Percentiles rank a stretch among this genome's conserved stretches.
Evolutionary conservation across 2,113 vertebrate species (phyloP).

Genomic region (Zootoca vivipara): DNA sequence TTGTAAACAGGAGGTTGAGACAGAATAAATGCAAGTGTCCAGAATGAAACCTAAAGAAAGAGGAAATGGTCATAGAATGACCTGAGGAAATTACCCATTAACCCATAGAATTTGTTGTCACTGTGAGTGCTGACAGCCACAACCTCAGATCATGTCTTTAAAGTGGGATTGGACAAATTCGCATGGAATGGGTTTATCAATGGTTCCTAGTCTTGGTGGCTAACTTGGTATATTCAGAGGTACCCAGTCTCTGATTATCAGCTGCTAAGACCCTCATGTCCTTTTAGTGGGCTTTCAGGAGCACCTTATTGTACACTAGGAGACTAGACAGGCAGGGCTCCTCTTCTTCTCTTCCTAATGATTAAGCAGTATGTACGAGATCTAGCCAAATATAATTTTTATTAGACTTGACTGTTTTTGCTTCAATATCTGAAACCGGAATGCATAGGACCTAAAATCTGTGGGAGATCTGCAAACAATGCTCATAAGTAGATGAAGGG

Average conservation of each 20-base stretch:
- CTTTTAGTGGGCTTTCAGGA: not conserved
- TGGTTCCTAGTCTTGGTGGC: not conserved
- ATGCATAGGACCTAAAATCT: not conserved
- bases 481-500: too few relatives aligned
- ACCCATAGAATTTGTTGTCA: not conserved
- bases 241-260: not conserved
- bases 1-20: conserved; percentile 71
- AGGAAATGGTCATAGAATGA: conserved; percentile 13
- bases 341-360: not conserved
- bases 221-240: not conserved
- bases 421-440: not conserved
- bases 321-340: not conserved
- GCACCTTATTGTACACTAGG: not conserved
- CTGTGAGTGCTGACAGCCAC: not conserved
- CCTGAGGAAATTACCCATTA: not conserved
- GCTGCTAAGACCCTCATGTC: not conserved
- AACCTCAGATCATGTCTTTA: not conserved
- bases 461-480: too few relatives aligned
- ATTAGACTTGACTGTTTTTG: not conserved
- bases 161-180: not conserved
- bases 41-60: conserved; percentile 77
- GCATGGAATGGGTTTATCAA: not conserved
- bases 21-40: conserved; percentile 81
- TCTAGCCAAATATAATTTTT: not conserved
- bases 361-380: not conserved